Conservation (phyloP, 1,140 invertebrate species). For the Teleopsis dalmanni region DNA sequence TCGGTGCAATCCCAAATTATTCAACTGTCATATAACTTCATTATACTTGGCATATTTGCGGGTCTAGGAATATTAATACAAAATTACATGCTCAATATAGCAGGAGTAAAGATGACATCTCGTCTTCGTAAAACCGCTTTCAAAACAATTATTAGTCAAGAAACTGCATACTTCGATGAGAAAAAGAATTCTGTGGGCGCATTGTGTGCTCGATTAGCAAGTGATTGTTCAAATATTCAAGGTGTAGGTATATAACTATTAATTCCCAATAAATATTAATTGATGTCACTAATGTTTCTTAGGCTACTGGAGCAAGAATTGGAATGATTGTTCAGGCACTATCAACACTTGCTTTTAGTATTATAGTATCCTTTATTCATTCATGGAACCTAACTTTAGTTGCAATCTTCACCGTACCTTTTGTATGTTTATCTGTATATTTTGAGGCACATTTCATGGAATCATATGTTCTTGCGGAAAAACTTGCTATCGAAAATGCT, state of each 20-base stretch:
- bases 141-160: slow-evolving; percentile 60
- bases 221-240: slow-evolving; percentile 73
- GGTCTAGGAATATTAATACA: slow-evolving; percentile 62
- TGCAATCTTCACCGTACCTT: slow-evolving; percentile 71
- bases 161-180: slow-evolving; percentile 76
- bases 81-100: slow-evolving; percentile 67
- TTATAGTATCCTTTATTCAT: slow-evolving; percentile 69
- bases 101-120: slow-evolving; percentile 68
- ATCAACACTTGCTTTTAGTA: slow-evolving; percentile 62
- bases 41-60: slow-evolving; percentile 65
- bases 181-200: slow-evolving; percentile 71
- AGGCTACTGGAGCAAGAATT: too few relatives aligned
- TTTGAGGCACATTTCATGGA: slow-evolving; percentile 61
- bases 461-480: slow-evolving; percentile 56
- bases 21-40: slow-evolving; percentile 67
- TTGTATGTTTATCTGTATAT: slow-evolving; percentile 62
- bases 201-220: slow-evolving; percentile 66
- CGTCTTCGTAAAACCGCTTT: slow-evolving; percentile 59
- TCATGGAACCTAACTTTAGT: slow-evolving; percentile 86
- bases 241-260: slow-evolving; percentile 60
- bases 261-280: too few relatives aligned
- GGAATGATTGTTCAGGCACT: slow-evolving; percentile 60
- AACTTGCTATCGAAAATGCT: slow-evolving; percentile 62
- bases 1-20: slow-evolving; percentile 48
- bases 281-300: too few relatives aligned